Conservation (phyloP, 2,888 invertebrate genomes). For the Eupithecia inturbata region DNA sequence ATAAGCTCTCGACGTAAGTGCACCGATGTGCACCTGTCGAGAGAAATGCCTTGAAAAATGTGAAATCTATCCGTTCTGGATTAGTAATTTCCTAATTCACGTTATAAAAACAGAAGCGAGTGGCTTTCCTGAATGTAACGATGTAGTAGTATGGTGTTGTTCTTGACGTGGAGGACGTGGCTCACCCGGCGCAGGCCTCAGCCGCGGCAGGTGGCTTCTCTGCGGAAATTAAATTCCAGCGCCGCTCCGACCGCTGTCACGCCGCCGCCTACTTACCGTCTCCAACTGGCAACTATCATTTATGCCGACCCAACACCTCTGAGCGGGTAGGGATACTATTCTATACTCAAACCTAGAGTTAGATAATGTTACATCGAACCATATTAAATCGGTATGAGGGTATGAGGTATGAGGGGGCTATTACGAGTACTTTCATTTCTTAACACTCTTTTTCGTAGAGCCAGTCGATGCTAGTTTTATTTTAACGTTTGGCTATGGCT, state of each 20-base stretch:
- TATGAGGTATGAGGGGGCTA: neutral
- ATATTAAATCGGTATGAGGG: neutral
- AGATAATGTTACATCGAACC: conserved; percentile 3
- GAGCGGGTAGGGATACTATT: neutral
- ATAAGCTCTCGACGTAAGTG: neutral
- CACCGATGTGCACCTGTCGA: neutral
- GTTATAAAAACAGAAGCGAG: neutral
- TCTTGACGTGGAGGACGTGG: neutral
- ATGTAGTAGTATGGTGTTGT: neutral
- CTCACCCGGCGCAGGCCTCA: neutral
- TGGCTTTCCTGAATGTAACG: neutral
- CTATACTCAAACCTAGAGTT: neutral
- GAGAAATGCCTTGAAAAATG: neutral
- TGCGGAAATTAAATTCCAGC: conserved; percentile 46
- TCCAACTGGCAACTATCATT: neutral
- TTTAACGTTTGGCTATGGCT: neutral
- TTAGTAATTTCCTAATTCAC: neutral
- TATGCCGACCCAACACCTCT: neutral
- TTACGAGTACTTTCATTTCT: neutral
- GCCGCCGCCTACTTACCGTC: conserved; percentile 21
- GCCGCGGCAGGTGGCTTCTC: conserved; percentile 35
- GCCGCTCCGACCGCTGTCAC: conserved; percentile 41
- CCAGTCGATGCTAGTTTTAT: neutral
- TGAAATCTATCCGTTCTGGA: neutral
- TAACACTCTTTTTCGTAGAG: neutral